Conservation (phyloP, 2,113 vertebrate genomes). For the Gymnobelideus leadbeateri region DNA sequence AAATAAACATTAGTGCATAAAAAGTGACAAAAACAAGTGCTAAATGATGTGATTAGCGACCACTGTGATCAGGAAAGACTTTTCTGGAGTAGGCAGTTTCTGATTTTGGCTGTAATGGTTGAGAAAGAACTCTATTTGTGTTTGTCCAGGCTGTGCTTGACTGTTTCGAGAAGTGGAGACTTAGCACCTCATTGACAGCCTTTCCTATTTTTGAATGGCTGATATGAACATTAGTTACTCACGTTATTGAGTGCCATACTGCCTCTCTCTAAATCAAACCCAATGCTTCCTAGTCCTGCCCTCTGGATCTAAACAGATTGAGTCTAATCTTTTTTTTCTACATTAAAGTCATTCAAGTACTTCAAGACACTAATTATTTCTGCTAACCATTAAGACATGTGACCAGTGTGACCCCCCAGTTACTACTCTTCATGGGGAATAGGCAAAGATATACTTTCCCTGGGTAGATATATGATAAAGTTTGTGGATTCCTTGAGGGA, state of each 20-base stretch:
- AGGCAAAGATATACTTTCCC: background rate
- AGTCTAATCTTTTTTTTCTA: background rate
- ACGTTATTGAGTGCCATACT: background rate
- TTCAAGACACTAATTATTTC: background rate
- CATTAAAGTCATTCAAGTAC: background rate
- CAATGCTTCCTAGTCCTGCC: background rate
- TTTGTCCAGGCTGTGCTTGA: background rate
- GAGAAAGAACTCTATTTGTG: background rate
- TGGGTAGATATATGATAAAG: background rate
- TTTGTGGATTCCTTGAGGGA: background rate
- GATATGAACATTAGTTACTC: background rate
- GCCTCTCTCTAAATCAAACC: background rate
- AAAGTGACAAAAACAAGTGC: background rate
- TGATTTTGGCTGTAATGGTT: background rate
- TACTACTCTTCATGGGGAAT: background rate
- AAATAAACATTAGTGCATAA: background rate
- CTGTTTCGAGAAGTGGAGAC: background rate
- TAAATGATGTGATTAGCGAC: background rate
- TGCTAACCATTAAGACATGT: background rate
- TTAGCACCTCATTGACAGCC: background rate
- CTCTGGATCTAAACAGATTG: background rate
- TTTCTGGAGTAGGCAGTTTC: background rate
- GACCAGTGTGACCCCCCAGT: background rate
- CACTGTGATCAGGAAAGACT: background rate
- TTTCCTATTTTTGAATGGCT: background rate